These are phyloP conservation scores for Brachyrhaphis roseni DNA, from an alignment of 2,797 vertebrate species.

Conservation along the genomic window DNA sequence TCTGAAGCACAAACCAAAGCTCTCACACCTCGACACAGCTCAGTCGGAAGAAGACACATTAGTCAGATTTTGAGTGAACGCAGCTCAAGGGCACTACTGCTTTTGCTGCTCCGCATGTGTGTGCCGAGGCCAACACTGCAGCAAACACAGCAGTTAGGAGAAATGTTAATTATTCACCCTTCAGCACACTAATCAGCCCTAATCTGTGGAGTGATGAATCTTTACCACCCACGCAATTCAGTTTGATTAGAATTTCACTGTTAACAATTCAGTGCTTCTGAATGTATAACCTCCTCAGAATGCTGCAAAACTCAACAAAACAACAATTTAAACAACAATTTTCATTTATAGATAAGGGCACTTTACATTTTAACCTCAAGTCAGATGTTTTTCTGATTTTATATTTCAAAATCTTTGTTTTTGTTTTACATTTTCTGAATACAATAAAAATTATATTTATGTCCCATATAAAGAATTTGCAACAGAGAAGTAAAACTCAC, in stretches of 20 bases:
- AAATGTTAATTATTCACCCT: constrained; percentile 12
- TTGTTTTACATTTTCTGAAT: background rate
- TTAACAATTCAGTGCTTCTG: constrained; percentile 2
- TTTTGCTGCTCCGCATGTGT: background rate
- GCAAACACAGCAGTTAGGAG: constrained; percentile 5
- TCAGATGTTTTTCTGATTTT: background rate
- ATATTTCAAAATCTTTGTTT: background rate
- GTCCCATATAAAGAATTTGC: background rate
- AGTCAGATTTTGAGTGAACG: constrained; percentile 11
- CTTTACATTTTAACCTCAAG: background rate
- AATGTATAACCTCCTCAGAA: background rate
- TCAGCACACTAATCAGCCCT: constrained; percentile 5
- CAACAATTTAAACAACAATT: background rate
- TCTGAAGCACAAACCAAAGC: constrained; percentile 1
- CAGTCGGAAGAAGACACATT: constrained; percentile 4
- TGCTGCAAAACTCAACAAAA: background rate
- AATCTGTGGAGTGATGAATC: constrained; percentile 9
- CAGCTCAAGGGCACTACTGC: constrained; percentile 2
- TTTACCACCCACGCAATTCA: constrained; percentile 6
- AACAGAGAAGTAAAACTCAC: background rate
- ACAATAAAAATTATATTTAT: background rate
- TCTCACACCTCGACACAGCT: constrained; percentile 6
- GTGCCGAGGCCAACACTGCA: constrained; percentile 2
- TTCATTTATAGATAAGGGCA: background rate
- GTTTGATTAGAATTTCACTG: constrained; percentile 4